phyloP scores from a whole-genome alignment of 2,888 invertebrate genomes.

The Dynastes maya region DNA sequence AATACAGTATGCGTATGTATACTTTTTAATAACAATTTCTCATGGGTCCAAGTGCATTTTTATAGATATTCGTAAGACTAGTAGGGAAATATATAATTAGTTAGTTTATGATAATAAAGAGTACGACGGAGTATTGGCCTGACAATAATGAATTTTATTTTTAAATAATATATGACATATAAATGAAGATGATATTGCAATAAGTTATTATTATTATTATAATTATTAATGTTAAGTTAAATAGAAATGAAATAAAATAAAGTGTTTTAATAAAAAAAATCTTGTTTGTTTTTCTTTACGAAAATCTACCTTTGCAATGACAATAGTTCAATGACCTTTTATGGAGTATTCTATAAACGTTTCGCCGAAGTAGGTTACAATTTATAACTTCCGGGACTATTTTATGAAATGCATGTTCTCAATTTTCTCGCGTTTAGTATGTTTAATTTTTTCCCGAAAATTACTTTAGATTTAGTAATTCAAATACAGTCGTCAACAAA shows the following conservation, averaged over 20 bases:
- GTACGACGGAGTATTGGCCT: neutral
- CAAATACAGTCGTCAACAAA: too few species aligned
- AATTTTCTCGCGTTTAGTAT: too few species aligned
- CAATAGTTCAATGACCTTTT: too few species aligned
- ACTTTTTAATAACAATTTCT: conserved; percentile 5
- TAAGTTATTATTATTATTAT: conserved; percentile 41
- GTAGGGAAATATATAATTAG: conserved; percentile 27
- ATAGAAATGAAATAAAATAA: conserved; percentile 24
- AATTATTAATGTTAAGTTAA: conserved; percentile 1
- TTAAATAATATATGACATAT: conserved; percentile 8
- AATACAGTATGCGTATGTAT: neutral
- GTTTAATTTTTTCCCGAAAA: too few species aligned
- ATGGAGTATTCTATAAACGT: too few species aligned
- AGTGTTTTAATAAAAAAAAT: conserved; percentile 14
- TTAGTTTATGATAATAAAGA: neutral
- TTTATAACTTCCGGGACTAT: too few species aligned
- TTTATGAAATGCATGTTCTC: too few species aligned
- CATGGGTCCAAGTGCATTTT: conserved; percentile 46
- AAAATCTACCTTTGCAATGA: neutral
- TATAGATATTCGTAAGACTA: conserved; percentile 36
- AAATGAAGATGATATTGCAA: conserved; percentile 34
- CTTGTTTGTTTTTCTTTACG: neutral
- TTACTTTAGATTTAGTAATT: too few species aligned
- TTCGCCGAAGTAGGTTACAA: too few species aligned
- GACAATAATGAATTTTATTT: conserved; percentile 36